Conservation (phyloP, 2,888 invertebrate species). For the Ferdinandea cuprea region DNA sequence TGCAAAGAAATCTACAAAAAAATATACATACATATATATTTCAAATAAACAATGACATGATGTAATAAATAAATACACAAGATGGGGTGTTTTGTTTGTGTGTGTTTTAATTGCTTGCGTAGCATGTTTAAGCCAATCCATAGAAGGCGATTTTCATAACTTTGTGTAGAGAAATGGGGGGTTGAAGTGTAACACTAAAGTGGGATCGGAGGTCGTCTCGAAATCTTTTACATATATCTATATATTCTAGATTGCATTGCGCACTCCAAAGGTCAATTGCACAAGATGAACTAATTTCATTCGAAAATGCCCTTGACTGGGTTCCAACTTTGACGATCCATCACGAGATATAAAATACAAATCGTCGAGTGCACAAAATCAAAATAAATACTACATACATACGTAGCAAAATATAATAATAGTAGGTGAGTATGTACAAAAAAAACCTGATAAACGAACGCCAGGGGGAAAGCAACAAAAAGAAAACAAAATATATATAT, state of each 20-base stretch:
- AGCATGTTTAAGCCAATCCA: slow-evolving; percentile 20
- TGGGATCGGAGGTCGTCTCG: background rate
- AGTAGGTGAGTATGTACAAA: slow-evolving; percentile 44
- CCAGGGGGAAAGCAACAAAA: slow-evolving; percentile 35
- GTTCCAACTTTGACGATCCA: slow-evolving; percentile 13
- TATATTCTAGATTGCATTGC: slow-evolving; percentile 9
- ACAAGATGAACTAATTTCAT: slow-evolving; percentile 17
- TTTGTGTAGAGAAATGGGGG: background rate
- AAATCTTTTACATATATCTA: no score
- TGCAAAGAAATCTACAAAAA: slow-evolving; percentile 46
- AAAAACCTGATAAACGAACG: slow-evolving; percentile 51
- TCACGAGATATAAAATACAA: slow-evolving; percentile 31
- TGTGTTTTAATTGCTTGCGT: slow-evolving; percentile 47
- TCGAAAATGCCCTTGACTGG: slow-evolving; percentile 33
- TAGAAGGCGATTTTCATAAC: slow-evolving; percentile 22
- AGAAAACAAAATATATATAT: no score
- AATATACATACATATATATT: slow-evolving; percentile 41
- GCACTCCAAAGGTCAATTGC: slow-evolving; percentile 29
- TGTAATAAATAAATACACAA: slow-evolving; percentile 65
- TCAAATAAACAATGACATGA: slow-evolving; percentile 74
- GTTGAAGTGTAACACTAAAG: slow-evolving; percentile 12
- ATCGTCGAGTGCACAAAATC: slow-evolving; percentile 44
- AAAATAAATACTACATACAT: slow-evolving; percentile 29
- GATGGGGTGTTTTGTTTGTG: slow-evolving; percentile 47
- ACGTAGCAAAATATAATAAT: slow-evolving; percentile 21